phyloP scores from a whole-genome alignment of 2,797 vertebrate species.

The Accipiter superciliosus region DNA sequence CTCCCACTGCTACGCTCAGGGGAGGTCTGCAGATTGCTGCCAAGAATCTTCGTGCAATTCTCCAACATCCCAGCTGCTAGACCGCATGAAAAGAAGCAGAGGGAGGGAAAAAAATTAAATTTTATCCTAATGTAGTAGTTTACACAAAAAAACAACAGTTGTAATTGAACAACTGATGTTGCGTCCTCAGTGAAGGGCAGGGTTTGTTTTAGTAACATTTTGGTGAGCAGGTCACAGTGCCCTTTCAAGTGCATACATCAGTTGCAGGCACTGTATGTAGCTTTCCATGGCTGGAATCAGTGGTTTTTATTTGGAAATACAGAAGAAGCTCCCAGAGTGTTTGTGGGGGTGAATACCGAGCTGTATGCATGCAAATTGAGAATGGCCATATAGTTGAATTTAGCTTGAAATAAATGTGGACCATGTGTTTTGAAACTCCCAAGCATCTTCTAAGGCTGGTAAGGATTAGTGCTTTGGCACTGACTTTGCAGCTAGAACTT shows the following conservation, averaged over 20 bases:
- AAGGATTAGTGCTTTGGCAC: not conserved
- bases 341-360: not conserved
- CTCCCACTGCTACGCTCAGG: fast-evolving
- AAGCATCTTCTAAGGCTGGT: not conserved
- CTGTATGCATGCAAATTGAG: not conserved
- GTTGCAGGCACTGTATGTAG: not conserved
- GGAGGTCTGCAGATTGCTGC: not conserved
- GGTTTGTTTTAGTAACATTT: not conserved
- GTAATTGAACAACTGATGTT: not conserved
- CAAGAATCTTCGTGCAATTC: not conserved
- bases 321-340: not conserved
- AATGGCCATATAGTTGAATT: not conserved
- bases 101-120: not conserved
- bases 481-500: not conserved
- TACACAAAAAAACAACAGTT: not conserved
- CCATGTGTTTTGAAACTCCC: not conserved
- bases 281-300: not conserved
- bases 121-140: not conserved
- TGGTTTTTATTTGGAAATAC: not conserved
- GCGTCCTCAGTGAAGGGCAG: not conserved
- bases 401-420: not conserved
- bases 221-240: not conserved
- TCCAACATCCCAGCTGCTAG: not conserved
- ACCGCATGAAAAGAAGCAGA: not conserved
- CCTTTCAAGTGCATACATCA: not conserved